phyloP scores from a whole-genome alignment of 2,888 invertebrate genomes.

The Drosophila pullipes region DNA sequence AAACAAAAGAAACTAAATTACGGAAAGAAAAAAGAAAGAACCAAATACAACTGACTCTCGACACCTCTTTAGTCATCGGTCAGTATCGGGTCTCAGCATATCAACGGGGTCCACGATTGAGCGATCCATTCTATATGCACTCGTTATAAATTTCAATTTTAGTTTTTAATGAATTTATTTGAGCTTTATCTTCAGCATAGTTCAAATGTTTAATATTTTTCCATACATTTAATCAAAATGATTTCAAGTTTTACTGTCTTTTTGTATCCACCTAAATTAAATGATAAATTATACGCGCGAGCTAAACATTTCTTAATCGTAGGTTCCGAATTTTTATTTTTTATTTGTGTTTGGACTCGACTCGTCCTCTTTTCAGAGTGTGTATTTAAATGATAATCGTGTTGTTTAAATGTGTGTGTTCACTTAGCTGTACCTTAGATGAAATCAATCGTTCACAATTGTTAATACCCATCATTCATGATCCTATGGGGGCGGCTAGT shows the following conservation, averaged over 20 bases:
- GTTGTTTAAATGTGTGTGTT: slow-evolving; percentile 19
- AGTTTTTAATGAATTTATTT: not conserved
- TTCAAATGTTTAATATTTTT: not conserved
- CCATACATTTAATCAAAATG: not conserved
- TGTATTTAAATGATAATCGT: slow-evolving; percentile 5
- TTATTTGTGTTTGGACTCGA: not conserved
- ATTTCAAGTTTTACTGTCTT: not conserved
- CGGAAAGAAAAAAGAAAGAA: slow-evolving; percentile 16
- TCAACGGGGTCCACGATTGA: slow-evolving; percentile 14
- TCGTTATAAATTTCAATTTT: not conserved
- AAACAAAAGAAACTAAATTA: slow-evolving; percentile 54
- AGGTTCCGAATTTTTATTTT: not conserved
- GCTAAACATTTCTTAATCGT: slow-evolving; percentile 7
- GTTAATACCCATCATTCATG: slow-evolving; percentile 12
- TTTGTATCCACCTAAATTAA: not conserved
- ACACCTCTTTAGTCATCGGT: slow-evolving; percentile 17
- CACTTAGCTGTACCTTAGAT: slow-evolving; percentile 10
- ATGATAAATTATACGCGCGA: not conserved
- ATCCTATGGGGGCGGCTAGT: slow-evolving; percentile 8
- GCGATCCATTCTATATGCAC: not conserved
- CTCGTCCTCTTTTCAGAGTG: not conserved
- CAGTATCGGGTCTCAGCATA: slow-evolving; percentile 7
- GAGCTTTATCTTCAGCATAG: not conserved
- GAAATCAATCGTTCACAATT: slow-evolving; percentile 11
- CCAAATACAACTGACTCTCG: slow-evolving; percentile 20